Percentiles rank a stretch among this genome's conserved stretches.
Conservation (phyloP, 1,140 invertebrate genomes). For the Mizuhopecten yessoensis region DNA sequence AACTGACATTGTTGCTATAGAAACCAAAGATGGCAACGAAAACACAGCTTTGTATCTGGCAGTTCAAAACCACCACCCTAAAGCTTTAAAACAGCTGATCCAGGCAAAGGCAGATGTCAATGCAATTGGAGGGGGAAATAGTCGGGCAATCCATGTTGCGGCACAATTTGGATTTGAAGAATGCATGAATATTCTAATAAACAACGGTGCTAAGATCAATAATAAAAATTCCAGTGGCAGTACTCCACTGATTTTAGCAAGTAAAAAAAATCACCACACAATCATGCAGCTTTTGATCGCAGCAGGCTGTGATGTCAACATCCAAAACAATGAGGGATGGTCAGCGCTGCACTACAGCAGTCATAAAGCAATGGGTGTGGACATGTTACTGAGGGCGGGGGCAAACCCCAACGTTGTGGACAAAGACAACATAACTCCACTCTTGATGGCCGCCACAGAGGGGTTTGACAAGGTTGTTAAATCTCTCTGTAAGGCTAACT, state of each 20-base stretch:
- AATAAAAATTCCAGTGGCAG: slow-evolving; percentile 68
- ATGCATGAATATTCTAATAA: slow-evolving; percentile 70
- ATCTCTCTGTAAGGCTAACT: slow-evolving; percentile 67
- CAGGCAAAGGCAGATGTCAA: slow-evolving; percentile 59
- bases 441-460: slow-evolving; percentile 78
- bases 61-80: slow-evolving; percentile 62
- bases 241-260: slow-evolving; percentile 78
- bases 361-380: slow-evolving; percentile 72
- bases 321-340: slow-evolving; percentile 68
- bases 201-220: slow-evolving; percentile 70
- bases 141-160: slow-evolving; percentile 75
- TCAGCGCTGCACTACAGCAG: slow-evolving; percentile 79
- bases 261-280: slow-evolving; percentile 66
- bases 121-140: slow-evolving; percentile 54
- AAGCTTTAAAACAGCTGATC: slow-evolving; percentile 63
- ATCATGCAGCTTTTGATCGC: slow-evolving; percentile 67
- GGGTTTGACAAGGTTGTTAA: slow-evolving; percentile 76
- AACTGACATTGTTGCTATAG: slow-evolving; percentile 43
- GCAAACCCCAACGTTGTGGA: slow-evolving; percentile 77
- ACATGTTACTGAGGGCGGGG: slow-evolving; percentile 71
- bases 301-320: slow-evolving; percentile 69
- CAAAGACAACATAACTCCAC: slow-evolving; percentile 74
- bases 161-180: slow-evolving; percentile 69
- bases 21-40: slow-evolving; percentile 53
- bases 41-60: slow-evolving; percentile 68